phyloP scores from a whole-genome alignment of 2,888 invertebrate genomes.

The Lycophotia porphyrea region DNA sequence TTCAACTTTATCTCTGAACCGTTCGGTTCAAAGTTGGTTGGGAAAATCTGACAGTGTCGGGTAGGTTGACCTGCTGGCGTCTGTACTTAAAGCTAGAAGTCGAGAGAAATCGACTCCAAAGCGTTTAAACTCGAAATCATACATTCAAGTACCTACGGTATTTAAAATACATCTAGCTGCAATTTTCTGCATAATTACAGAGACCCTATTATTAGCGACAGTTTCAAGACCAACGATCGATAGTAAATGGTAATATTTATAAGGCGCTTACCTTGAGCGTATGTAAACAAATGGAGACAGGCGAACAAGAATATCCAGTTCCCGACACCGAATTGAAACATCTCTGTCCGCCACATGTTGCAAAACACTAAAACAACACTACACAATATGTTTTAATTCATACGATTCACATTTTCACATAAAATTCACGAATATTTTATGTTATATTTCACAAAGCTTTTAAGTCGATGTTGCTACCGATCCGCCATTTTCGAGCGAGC shows the following conservation, averaged over 20 bases:
- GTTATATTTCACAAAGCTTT: constrained; percentile 72
- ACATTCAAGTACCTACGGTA: constrained; percentile 15
- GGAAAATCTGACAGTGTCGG: too few relatives aligned
- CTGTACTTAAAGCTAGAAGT: constrained; percentile 40
- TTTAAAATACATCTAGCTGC: constrained; percentile 49
- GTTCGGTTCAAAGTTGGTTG: too few relatives aligned
- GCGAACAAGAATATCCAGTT: constrained; percentile 89
- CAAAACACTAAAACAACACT: constrained; percentile 82
- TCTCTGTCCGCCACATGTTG: constrained; percentile 88
- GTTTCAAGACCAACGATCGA: constrained; percentile 76
- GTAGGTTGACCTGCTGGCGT: too few relatives aligned
- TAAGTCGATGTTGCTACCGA: constrained; percentile 70
- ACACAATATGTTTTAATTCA: constrained; percentile 87
- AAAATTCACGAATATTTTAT: constrained; percentile 80
- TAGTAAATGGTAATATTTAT: constrained; percentile 85
- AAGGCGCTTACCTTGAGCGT: constrained; percentile 88
- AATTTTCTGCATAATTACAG: constrained; percentile 58
- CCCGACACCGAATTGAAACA: constrained; percentile 85
- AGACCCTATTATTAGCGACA: constrained; percentile 55
- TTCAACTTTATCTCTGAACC: too few relatives aligned
- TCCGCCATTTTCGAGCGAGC: constrained; percentile 86
- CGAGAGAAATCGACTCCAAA: constrained; percentile 57
- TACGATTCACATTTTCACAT: constrained; percentile 88
- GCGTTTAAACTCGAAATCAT: constrained; percentile 40
- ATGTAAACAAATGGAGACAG: constrained; percentile 89